Evolutionary conservation across 2,113 vertebrate species (phyloP), one percentile per base, ranked within the genome.

Genomic region (Acrocephalus arundinaceus): DNA sequence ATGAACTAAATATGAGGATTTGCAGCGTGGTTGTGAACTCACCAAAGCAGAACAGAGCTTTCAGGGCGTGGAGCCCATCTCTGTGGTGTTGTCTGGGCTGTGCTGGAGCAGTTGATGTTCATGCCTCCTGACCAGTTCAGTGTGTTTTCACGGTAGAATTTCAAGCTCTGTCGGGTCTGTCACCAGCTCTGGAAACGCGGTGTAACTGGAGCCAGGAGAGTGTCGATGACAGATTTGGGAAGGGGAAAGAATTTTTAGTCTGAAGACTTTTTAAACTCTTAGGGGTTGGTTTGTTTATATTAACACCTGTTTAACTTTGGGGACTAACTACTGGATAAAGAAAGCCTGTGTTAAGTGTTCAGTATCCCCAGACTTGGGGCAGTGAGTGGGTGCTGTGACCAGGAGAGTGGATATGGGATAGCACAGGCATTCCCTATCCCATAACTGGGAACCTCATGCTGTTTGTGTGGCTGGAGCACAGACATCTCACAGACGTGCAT

Each of bases 291-390:
- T 97, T 96, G 92, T 96, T 96, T 96, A 88, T 96, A 27, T 96
- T 97, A 97, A 96, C 94, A 96, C 93, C 83, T 96, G 96, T 96
- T 94, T 91, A 91, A 95, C 91, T 96, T 93, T 90, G 76, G 72
- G 94, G 87, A 78, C 92, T 94, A 41, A 77, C 75, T 88, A 39
- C 37, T 91, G 94, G 90, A 95, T 96, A 77, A 96, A 97, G 83
- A 66, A 84, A 94, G 88, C 83, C 94, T 96, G 85, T 97, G 93
- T 96, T 77, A 81, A 90, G 81, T 39, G 55, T 92, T 90, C 85
- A 79, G 0, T 45, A 88, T 52, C 68, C 87, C 89, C 65, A 72
- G 78, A 23, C 39, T 20, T 52, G 39, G 27, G 63, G 87, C 79
- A 77, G 15, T 2, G 85, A 81, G 75, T 62, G 78, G 90, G 62